Evolutionary conservation across 1,140 invertebrate species (phyloP).

Genomic region (Drosophila orosa): DNA sequence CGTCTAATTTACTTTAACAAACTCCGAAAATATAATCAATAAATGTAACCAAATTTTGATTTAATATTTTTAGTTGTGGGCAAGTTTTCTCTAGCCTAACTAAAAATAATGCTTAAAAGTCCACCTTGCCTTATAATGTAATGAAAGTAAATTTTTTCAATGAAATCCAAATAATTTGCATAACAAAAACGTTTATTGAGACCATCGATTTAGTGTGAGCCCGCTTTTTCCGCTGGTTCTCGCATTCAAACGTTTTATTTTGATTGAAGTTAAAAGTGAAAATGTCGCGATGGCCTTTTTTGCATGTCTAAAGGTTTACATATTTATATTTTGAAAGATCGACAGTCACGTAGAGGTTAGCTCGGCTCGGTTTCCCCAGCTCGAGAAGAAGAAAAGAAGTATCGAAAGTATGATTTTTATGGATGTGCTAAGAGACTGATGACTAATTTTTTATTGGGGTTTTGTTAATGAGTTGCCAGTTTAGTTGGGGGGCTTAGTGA

Average conservation of each 20-base stretch:
- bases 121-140: constrained; percentile 55
- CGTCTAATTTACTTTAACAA: background rate
- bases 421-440: constrained; percentile 30
- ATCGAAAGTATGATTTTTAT: constrained; percentile 54
- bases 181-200: constrained; percentile 48
- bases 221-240: constrained; percentile 45
- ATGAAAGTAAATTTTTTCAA: constrained; percentile 77
- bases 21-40: background rate
- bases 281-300: constrained; percentile 67
- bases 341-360: constrained; percentile 36
- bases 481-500: constrained; percentile 4
- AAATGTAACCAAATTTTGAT: constrained; percentile 26
- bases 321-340: constrained; percentile 23
- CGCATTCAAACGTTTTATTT: constrained; percentile 18
- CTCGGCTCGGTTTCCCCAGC: constrained; percentile 29
- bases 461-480: constrained; percentile 31
- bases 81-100: constrained; percentile 54
- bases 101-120: constrained; percentile 10
- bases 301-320: constrained; percentile 65
- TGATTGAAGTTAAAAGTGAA: constrained; percentile 68
- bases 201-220: constrained; percentile 29
- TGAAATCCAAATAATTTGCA: constrained; percentile 71
- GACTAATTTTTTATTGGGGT: constrained; percentile 53
- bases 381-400: constrained; percentile 39
- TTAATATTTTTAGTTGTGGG: background rate